Conservation (phyloP, 2,113 vertebrate species). For the Melanostigma gelatinosum region DNA sequence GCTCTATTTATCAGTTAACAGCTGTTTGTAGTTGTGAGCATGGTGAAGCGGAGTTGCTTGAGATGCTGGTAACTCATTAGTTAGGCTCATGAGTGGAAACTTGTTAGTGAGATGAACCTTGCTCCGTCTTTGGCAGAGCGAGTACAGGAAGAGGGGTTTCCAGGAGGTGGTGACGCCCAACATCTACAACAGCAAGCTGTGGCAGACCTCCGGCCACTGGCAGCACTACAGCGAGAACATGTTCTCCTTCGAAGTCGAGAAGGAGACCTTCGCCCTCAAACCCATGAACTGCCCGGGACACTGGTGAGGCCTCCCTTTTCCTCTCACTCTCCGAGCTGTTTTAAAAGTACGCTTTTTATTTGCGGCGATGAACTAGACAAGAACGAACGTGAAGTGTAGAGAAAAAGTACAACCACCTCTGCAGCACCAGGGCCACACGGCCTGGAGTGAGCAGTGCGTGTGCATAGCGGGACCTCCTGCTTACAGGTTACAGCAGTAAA, state of each 20-base stretch:
- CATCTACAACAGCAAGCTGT: conserved; percentile 96
- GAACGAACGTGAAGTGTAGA: too few relatives aligned
- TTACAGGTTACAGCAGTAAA: too few relatives aligned
- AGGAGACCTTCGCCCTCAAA: conserved; percentile 95
- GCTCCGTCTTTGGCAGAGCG: conserved; percentile 81
- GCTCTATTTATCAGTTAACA: not conserved
- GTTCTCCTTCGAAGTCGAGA: conserved; percentile 98
- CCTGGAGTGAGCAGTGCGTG: too few relatives aligned
- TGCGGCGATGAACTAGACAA: too few relatives aligned
- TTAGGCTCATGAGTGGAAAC: not conserved
- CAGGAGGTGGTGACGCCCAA: conserved; percentile 98
- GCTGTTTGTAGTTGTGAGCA: not conserved
- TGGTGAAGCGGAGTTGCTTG: not conserved
- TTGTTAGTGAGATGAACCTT: not conserved
- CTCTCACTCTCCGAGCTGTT: too few relatives aligned
- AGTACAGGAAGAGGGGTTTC: conserved; percentile 94
- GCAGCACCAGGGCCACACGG: too few relatives aligned
- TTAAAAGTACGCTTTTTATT: too few relatives aligned
- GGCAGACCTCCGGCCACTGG: conserved; percentile 98
- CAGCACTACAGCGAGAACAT: conserved; percentile 99
- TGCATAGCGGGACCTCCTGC: too few relatives aligned
- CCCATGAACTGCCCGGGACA: conserved; percentile 99
- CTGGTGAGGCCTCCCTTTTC: conserved; percentile 83
- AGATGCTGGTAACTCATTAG: not conserved
- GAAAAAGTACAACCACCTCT: too few relatives aligned